Percentiles rank a stretch among this genome's conserved stretches.
These are phyloP conservation scores for Steinernema carpocapsae DNA, from an alignment of 2,888 invertebrate genomes.

Conservation along the genomic window DNA sequence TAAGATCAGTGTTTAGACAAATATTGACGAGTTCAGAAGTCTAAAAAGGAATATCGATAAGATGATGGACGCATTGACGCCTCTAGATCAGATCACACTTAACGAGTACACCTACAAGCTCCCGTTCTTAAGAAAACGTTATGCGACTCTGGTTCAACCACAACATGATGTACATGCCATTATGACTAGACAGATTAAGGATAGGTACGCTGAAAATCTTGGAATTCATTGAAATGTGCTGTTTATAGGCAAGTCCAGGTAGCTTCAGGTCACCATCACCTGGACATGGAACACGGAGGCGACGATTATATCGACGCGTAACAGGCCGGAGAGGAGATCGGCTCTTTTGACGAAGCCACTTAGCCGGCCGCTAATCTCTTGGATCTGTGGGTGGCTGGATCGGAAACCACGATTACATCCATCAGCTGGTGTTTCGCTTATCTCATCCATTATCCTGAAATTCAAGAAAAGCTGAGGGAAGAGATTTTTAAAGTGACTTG, in stretches of 20 bases:
- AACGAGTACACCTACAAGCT: background rate
- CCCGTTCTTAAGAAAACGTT: background rate
- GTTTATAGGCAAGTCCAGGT: background rate
- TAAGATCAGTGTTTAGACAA: background rate
- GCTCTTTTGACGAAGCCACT: background rate
- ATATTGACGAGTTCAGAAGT: slow-evolving; percentile 6
- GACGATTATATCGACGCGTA: slow-evolving; percentile 50
- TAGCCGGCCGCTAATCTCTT: background rate
- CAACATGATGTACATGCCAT: slow-evolving; percentile 34
- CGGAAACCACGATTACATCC: background rate
- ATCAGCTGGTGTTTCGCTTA: background rate
- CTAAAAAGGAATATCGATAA: background rate
- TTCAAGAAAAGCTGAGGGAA: background rate
- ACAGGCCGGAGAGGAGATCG: slow-evolving; percentile 37
- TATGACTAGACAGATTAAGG: slow-evolving; percentile 40
- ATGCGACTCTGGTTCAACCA: background rate
- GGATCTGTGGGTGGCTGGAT: slow-evolving; percentile 14
- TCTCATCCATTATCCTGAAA: background rate
- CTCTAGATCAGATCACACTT: background rate
- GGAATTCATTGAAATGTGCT: background rate
- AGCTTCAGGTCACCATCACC: background rate
- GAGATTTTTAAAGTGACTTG: background rate
- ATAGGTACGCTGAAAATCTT: slow-evolving; percentile 1
- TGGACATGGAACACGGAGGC: slow-evolving; percentile 38
- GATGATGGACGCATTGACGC: background rate